Base-by-base conservation (phyloP, 2,797 vertebrate species). In the Hirundo rustica region DNA sequence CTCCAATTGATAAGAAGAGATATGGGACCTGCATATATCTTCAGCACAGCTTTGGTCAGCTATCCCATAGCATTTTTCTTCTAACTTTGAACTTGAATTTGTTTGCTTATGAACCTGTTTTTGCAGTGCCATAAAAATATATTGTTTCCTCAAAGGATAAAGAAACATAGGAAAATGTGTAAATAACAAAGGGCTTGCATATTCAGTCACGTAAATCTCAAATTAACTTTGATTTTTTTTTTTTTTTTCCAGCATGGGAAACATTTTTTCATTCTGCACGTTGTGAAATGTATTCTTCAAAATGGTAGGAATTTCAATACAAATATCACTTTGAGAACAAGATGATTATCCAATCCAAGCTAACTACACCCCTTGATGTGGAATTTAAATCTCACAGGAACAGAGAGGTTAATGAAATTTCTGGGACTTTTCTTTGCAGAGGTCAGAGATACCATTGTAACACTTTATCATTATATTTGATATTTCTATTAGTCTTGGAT, bases 371-470 rank as follows among this genome's bases (percentile, higher is more conserved):
- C 51, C 48, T 94, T 91, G 51, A 79, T 55, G 64, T 73, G 19
- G 44, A 94, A 82, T 64, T 70, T 53, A 79, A 89, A 91, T 70
- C 36, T 85, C 32, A 83, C 18, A 82, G 42, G 91, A 92, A 73
- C 9, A 64, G 18, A 76, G 26, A 85, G 74, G 64, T 85, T 94
- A 95, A 94, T 95, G 78, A 93, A 96, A 87, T 88, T 96, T 60
- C 78, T 71, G 38, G 18, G 25, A 10, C 38, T 89, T 82, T 10
- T 57, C 57, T 93, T 85, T 48, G 91, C 34, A 57, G 64, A 79
- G 60, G 64, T 91, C 78, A 89, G 60, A 91, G 74, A 89, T 45
- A 89, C 44, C 48, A 71, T 13, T 55, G 54, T 62, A 95, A 67
- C 18, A 66, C 66, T 91, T 85, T 87, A 62, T 82, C n/a, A 60